phyloP scores from a whole-genome alignment of 2,113 vertebrate species.

The Ptilorrhoa leucosticta region DNA sequence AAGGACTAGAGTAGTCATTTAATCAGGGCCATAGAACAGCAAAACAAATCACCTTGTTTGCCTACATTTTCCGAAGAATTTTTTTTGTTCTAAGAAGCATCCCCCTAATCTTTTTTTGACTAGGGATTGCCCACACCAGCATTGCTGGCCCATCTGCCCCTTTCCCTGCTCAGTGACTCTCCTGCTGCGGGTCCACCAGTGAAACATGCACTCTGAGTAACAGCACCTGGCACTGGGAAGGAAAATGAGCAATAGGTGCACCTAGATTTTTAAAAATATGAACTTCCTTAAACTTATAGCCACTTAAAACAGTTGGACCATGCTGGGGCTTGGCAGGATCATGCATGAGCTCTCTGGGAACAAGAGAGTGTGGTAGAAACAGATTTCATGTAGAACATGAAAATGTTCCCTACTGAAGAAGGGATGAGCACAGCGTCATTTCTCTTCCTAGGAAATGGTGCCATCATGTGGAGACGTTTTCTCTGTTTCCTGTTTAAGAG shows the following conservation, averaged over 20 bases:
- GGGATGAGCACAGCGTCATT: background rate
- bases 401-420: background rate
- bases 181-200: background rate
- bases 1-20: background rate
- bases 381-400: background rate
- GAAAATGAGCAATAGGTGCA: background rate
- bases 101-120: background rate
- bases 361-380: fast-evolving
- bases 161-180: background rate
- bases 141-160: background rate
- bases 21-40: background rate
- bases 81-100: background rate
- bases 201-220: background rate
- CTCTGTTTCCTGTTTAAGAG: background rate
- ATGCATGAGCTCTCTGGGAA: background rate
- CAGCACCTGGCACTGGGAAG: background rate
- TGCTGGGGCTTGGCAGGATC: background rate
- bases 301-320: background rate
- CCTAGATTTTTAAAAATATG: background rate
- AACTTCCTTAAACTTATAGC: background rate
- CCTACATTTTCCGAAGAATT: background rate
- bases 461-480: conserved; percentile 36
- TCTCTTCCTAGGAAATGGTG: conserved; percentile 47
- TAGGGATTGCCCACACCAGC: background rate
- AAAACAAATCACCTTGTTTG: background rate